phyloP scores from a whole-genome alignment of 2,888 invertebrate species.

The Mimumesa dahlbomi region DNA sequence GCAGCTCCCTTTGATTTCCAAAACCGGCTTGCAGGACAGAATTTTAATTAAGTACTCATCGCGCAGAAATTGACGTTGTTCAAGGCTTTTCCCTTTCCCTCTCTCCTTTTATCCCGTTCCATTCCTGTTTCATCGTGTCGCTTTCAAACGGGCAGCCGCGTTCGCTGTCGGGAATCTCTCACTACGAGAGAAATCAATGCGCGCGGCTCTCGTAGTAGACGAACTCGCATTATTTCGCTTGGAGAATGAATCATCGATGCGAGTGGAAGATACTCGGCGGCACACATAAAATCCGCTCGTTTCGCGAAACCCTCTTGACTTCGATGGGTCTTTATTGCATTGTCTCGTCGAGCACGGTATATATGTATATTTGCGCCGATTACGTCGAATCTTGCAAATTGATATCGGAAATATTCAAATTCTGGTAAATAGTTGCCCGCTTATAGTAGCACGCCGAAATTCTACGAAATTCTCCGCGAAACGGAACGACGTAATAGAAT shows the following conservation, averaged over 20 bases:
- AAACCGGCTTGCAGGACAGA: conserved; percentile 16
- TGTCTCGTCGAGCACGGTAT: conserved; percentile 3
- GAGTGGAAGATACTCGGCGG: conserved; percentile 7
- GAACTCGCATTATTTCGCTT: conserved; percentile 38
- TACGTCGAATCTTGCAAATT: too few relatives aligned
- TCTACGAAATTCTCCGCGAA: too few relatives aligned
- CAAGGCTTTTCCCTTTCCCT: conserved; percentile 5
- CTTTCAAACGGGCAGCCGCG: conserved; percentile 6
- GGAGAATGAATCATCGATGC: conserved; percentile 33
- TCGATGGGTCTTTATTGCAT: conserved; percentile 26
- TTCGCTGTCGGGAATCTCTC: conserved; percentile 12
- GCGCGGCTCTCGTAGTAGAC: conserved; percentile 6
- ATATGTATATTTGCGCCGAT: too few relatives aligned
- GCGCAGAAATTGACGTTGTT: conserved; percentile 24
- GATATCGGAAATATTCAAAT: too few relatives aligned
- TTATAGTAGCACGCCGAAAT: too few relatives aligned
- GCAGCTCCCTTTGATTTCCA: conserved; percentile 25
- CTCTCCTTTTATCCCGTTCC: neutral
- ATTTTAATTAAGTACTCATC: conserved; percentile 37
- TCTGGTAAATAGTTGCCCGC: too few relatives aligned
- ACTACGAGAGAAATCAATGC: conserved; percentile 42
- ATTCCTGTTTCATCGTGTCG: conserved; percentile 12
- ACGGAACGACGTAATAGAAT: too few relatives aligned
- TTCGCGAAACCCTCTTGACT: conserved; percentile 24
- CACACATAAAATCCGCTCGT: conserved; percentile 15